Evolutionary conservation across 1,140 invertebrate species (phyloP).

Genomic region (Lordiphosa stackelbergi): DNA sequence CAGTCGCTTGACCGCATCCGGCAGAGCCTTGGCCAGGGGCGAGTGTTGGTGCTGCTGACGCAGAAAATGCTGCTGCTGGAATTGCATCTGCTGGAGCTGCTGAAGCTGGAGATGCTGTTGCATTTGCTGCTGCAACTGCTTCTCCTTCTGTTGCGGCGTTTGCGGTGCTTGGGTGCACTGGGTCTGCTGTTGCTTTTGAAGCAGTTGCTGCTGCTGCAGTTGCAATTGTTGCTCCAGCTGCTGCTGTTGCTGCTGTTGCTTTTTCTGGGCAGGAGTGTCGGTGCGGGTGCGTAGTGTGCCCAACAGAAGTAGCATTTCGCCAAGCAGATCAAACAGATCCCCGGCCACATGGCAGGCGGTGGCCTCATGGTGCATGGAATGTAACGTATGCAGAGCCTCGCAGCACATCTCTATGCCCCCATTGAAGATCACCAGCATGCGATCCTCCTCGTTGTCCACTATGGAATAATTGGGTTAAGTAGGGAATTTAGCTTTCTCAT

Average conservation of each 20-base stretch:
- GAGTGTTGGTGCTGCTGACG: slow-evolving; percentile 69
- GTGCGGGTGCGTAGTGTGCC: slow-evolving; percentile 64
- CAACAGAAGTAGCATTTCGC: slow-evolving; percentile 79
- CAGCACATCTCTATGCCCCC: slow-evolving; percentile 91
- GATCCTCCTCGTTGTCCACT: slow-evolving; percentile 92
- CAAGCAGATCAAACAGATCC: slow-evolving; percentile 89
- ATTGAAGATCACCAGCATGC: slow-evolving; percentile 91
- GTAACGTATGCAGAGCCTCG: slow-evolving; percentile 93
- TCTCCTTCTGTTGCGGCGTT: slow-evolving; percentile 60
- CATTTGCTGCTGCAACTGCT: slow-evolving; percentile 64
- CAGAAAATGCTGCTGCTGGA: slow-evolving; percentile 65
- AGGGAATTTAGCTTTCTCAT: neutral
- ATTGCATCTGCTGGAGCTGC: slow-evolving; percentile 72
- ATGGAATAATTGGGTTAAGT: neutral
- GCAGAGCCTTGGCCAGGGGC: slow-evolving; percentile 85
- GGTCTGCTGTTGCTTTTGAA: slow-evolving; percentile 59
- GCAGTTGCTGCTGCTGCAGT: slow-evolving; percentile 59
- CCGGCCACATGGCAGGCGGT: slow-evolving; percentile 90
- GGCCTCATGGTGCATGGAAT: slow-evolving; percentile 96
- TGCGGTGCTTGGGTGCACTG: slow-evolving; percentile 53
- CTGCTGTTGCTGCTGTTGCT: slow-evolving; percentile 62
- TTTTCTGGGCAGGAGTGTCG: slow-evolving; percentile 60
- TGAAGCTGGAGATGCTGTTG: slow-evolving; percentile 62
- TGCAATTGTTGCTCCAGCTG: slow-evolving; percentile 62
- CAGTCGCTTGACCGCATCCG: slow-evolving; percentile 89